Evolutionary conservation across 2,797 vertebrate species (phyloP).

Genomic region (Alcedo quadribrachys): DNA sequence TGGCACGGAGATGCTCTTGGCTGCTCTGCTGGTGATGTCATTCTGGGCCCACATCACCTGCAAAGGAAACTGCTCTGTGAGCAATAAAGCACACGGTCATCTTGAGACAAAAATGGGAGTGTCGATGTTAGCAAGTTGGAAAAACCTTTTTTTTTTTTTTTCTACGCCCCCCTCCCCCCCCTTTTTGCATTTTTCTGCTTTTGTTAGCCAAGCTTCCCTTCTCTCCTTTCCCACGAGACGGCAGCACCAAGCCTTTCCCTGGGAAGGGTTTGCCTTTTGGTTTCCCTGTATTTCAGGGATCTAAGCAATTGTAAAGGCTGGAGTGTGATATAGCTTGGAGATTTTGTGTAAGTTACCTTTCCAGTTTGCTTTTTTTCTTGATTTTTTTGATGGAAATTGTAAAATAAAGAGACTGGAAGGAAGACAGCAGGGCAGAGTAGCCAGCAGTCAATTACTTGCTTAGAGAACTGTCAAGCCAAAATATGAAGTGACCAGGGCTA

Average conservation of each 20-base stretch:
- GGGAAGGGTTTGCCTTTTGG: slow-evolving; percentile 3
- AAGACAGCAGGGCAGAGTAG: background rate
- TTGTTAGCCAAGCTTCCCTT: slow-evolving; percentile 36
- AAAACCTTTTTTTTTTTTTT: background rate
- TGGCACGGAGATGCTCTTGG: slow-evolving; percentile 67
- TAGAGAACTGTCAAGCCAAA: background rate
- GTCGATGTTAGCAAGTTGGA: slow-evolving; percentile 19
- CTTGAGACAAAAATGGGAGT: slow-evolving; percentile 51
- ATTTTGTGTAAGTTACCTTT: background rate
- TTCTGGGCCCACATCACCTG: slow-evolving; percentile 76
- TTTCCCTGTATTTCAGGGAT: slow-evolving; percentile 18
- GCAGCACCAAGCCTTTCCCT: slow-evolving; percentile 42
- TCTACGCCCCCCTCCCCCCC: too few relatives aligned
- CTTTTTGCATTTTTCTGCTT: background rate
- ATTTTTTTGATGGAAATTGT: slow-evolving; percentile 18
- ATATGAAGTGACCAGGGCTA: background rate
- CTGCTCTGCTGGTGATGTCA: slow-evolving; percentile 83
- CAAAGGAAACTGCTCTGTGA: slow-evolving; percentile 64
- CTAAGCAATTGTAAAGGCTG: background rate
- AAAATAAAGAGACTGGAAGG: slow-evolving; percentile 21
- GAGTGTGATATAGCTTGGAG: background rate
- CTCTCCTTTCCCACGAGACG: slow-evolving; percentile 53
- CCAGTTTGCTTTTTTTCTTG: background rate
- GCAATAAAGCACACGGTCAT: slow-evolving; percentile 18
- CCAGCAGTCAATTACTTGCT: background rate